Evolutionary conservation across 2,113 vertebrate genomes (phyloP), one percentile per base, ranked within the genome.

Genomic region (Callipepla californica): DNA sequence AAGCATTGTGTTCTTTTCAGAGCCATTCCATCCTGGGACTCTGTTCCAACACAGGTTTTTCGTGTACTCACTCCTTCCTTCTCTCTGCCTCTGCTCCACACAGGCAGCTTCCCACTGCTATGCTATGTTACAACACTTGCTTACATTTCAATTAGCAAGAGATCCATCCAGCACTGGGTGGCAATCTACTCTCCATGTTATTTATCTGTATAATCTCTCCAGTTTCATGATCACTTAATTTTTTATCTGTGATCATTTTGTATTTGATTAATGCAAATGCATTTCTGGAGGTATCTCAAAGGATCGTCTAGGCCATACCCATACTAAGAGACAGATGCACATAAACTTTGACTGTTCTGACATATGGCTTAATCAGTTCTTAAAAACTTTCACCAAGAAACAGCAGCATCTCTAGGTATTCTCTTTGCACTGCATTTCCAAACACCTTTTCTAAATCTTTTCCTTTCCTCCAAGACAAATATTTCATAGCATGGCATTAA

Each of bases 401-500:
- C 7, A 0, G 2, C 14, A 53, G 30, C 9, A 81, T 82, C 81
- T 40, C 45, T 61, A 73, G 14, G 8, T 48, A 58, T 58, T 11
- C 8, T 85, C n/a, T 77, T 74, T 74, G 50, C 17, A 83, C 4
- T n/a, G 2, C 44, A 87, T 47, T 81, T 80, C 67, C 34, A 36
- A 82, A 91, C 12, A 80, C 42, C 18, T 80, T n/a, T 58, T 73
- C 59, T 73, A 53, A 92, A 25, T 55, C 18, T 55, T 73, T 85
- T 78, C 8, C 34, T 88, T 73, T 90, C 38, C 51, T 70, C 26
- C 2, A 11, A 75, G 67, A 59, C 45, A 91, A 90, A 36, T 61
- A 93, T 59, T 84, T 84, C 65, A 92, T 12, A 74, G 15, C 44
- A 62, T 32, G n/a, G 23, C 44, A 78, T 87, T 92, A 86, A 84